Base-by-base conservation (phyloP, 1,140 invertebrate genomes). In the Laupala kohalensis region DNA sequence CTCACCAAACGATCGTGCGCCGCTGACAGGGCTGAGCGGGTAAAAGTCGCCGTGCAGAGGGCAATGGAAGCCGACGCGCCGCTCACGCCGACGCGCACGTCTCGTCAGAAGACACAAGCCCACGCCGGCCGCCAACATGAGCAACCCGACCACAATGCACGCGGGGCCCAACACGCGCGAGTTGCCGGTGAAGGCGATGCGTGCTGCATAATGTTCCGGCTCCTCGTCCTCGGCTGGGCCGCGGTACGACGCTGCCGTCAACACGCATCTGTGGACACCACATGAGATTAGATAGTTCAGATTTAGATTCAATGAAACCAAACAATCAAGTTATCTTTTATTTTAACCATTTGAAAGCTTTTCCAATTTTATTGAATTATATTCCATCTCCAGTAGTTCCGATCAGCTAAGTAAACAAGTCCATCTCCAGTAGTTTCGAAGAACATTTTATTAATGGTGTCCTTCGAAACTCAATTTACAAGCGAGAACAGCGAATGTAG, bases 31-130 rank as follows among this genome's bases (percentile, higher is more conserved):
- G 79, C 87, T 89, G 19, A 88, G 76, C 3, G 89, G 89, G 77
- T 89, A 91, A 79, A 91, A 91, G 79, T 90, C 89, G 0, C 89
- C 89, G 75, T 91, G 89, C 25, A 91, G 83, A 19, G 89, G 89
- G 79, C 89, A 91, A 79, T 90, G 89, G 80, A 90, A 91, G 68
- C 89, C 88, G 67, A 90, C 83, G 24, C 88, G 81, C 65, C 88
- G 84, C 76, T 89, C 86, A n/a, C 85, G 83, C 62, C 83, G 82
- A 72, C 88, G 83, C 0, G 88, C 88, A 9, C 88, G 81, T 37
- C 86, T 81, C 74, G 88, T 88, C 67, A 91, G 77, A 73, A 87
- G 82, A 79, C 88, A 90, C 13, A 90, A 78, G 0, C 87, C 79
- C 0, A 84, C 79, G 9, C 86, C 86, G 4, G 84, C 80, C 6